Base-by-base conservation (phyloP, 1,140 invertebrate species). In the Asobara japonica region DNA sequence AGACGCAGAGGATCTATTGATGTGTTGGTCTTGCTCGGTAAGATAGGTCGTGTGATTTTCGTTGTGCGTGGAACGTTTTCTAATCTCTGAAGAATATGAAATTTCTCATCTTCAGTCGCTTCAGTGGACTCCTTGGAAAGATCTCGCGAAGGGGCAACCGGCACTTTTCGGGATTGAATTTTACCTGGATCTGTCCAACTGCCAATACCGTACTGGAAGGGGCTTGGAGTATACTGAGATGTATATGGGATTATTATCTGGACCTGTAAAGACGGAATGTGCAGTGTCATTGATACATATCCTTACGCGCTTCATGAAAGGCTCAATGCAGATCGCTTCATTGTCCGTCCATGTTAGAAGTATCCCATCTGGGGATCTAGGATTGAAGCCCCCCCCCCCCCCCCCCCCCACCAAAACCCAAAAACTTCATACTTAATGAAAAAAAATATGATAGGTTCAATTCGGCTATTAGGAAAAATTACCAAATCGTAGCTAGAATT, bases 191-290 rank as follows among this genome's bases (percentile, higher is more conserved):
- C 36, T 73, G 18, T 77, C 79, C 83, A 84, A 48, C 85, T 80
- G 67, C 56, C 78, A 29, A 77, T 75, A 62, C 82, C 76, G 29
- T 84, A 72, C 73, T 84, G 72, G 69, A 90, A 91, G 20, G 89
- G 89, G 65, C 89, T 85, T 22, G 90, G 89, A 22, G 90, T 88
- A 72, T 90, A 89, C 69, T 91, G 91, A 10, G 89, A 90, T 0
- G 91, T 93, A 75, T 94, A 94, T 0, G 94, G 93, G 71, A 95
- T 92, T 31, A 95, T 93, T 69, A 94, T 92, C 85, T 94, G 93
- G 11, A 92, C 88, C 82, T 92, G 84, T 51, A n/a, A n/a, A n/a
- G 81, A 80, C 4, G 25, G 25, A 70, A 30, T 18, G n/a, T n/a
- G n/a, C n/a, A n/a, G n/a, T n/a, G n/a, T n/a, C n/a, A n/a, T n/a